A percentile compares a stretch with the other conserved stretches of the same genome.
Conservation (phyloP, 2,797 vertebrate species). For the Coilia nasus region DNA sequence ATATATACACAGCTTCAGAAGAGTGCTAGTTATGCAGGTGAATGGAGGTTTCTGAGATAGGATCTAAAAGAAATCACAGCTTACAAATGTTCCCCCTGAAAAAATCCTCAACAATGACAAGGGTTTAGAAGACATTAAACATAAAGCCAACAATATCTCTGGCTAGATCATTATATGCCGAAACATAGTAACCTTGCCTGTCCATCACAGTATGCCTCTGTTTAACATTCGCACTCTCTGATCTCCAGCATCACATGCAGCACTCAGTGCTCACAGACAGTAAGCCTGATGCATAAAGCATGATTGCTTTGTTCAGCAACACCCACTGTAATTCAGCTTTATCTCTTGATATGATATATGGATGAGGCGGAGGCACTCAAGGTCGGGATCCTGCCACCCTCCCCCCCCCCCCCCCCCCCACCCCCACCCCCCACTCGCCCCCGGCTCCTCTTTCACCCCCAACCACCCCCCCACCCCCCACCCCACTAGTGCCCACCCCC, state of each 20-base stretch:
- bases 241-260: not conserved
- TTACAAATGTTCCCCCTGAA: too few species aligned
- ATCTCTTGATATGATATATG: not conserved
- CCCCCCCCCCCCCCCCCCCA: too few species aligned
- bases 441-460: too few species aligned
- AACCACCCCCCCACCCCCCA: too few species aligned
- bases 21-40: too few species aligned
- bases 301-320: not conserved
- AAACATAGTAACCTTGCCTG: not conserved
- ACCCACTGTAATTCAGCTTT: not conserved
- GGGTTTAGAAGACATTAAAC: not conserved
- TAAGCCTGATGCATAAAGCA: not conserved
- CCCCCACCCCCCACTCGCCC: too few species aligned
- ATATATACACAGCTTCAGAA: too few species aligned
- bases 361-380: not conserved
- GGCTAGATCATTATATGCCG: not conserved
- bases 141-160: not conserved
- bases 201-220: not conserved
- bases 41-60: too few species aligned
- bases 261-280: not conserved
- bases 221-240: not conserved
- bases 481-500: not conserved
- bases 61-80: too few species aligned
- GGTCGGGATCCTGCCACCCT: not conserved
- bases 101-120: not conserved